Base-by-base conservation (phyloP, 2,113 vertebrate genomes). In the Chlorodrepanis virens region DNA sequence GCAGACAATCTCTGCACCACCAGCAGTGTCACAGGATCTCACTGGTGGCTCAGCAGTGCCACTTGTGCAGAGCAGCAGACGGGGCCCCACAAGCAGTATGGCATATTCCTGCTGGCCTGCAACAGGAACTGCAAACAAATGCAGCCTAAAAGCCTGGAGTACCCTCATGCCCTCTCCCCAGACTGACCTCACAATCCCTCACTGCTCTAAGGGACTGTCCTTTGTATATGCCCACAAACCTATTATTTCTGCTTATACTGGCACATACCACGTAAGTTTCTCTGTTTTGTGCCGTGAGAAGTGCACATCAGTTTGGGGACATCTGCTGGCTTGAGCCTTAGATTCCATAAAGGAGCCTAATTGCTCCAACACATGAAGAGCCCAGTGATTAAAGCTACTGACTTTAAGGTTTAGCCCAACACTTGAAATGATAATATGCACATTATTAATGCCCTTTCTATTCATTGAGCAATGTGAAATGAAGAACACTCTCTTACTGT, bases 231-330 rank as follows among this genome's bases (percentile, higher is more conserved):
- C 9, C 22, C 27, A 39, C 23, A 83, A 91, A 45, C 8, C 10
- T 23, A 20, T 44, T 64, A 67, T 50, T 92, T 80, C 57, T 71
- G 52, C 15, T 71, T 50, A 25, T 16, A 28, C 12, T 69, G 6
- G 19, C 42, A 57, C 0, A 2, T 22, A 45, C 17, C n/a, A 44
- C 0, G 0, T 11, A 64, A 24, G 12, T 67, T 56, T 14, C 35
- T 82, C 35, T 64, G 20, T 3, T 83, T 53, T 59, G 35, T 2
- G 4, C 44, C 77, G 16, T 25, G 31, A 49, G 28, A n/a, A 76
- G 39, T 12, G 11, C 67, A 50, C 4, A 9, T 44, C 77, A 65
- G 10, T 40, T 57, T 61, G 54, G 17, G 25, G 23, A 77, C 45
- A 78, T 63, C 31, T 69, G 40, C 18, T 78, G 64, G n/a, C 28